These are phyloP conservation scores for Scolopax mira DNA, from an alignment of 2,113 vertebrate species.

Conservation along the genomic window DNA sequence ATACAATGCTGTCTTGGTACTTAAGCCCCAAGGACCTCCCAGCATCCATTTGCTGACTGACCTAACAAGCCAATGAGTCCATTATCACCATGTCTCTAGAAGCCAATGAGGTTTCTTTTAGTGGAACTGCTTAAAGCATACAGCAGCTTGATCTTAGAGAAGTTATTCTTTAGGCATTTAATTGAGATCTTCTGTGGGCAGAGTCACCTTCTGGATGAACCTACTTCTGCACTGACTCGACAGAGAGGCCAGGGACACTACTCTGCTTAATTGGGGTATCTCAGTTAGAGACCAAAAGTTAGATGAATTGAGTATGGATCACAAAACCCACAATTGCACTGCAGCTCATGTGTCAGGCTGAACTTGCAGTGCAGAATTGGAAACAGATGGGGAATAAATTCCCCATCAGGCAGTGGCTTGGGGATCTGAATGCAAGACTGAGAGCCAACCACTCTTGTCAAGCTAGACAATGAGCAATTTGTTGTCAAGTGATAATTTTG, in stretches of 20 bases:
- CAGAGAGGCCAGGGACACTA: background rate
- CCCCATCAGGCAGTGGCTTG: background rate
- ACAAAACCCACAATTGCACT: background rate
- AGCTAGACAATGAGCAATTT: conserved; percentile 16
- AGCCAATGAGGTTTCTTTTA: background rate
- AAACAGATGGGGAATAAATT: conserved; percentile 25
- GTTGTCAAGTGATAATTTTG: background rate
- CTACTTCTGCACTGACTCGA: background rate
- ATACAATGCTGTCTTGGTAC: background rate
- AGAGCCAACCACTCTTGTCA: background rate
- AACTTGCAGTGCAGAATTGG: background rate
- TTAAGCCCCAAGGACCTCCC: conserved; percentile 24
- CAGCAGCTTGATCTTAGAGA: background rate
- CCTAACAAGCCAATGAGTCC: conserved; percentile 41
- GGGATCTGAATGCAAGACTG: background rate
- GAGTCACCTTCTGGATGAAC: conserved; percentile 20
- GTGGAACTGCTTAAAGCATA: background rate
- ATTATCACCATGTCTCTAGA: background rate
- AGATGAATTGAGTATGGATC: conserved; percentile 17
- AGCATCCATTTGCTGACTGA: background rate
- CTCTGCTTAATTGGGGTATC: background rate
- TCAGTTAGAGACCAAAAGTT: background rate
- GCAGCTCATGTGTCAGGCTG: background rate
- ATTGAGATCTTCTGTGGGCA: background rate
- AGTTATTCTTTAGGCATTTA: conserved; percentile 6